phyloP scores from a whole-genome alignment of 2,113 vertebrate species.

The Thermophis baileyi region DNA sequence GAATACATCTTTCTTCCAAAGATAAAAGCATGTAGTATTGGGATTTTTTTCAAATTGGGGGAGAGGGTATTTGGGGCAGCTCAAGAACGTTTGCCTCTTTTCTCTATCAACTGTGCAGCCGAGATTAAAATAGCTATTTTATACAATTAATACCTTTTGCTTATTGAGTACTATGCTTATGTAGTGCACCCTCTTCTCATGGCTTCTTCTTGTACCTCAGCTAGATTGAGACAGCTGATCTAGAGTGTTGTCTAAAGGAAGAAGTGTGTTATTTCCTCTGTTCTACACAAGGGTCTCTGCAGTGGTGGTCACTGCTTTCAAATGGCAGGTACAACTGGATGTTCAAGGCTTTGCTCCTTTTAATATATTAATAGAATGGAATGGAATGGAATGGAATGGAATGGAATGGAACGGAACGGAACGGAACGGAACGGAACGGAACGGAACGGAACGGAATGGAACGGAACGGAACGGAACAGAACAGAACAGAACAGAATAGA shows the following conservation, averaged over 20 bases:
- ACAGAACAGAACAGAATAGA: too few species aligned
- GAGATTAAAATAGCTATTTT: background rate
- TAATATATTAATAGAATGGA: background rate
- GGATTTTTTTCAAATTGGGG: background rate
- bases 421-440: fast-evolving
- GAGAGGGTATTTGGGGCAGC: background rate
- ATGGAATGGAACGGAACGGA: too few species aligned
- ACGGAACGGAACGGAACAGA: too few species aligned
- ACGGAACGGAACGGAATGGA: fast-evolving
- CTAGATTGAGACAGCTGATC: background rate
- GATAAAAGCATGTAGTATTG: background rate
- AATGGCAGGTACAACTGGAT: background rate
- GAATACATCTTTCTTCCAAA: background rate
- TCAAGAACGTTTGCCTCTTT: background rate
- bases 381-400: too few species aligned
- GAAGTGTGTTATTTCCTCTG: background rate
- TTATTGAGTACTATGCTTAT: background rate
- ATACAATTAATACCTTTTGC: background rate
- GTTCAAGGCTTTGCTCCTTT: background rate
- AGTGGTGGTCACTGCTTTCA: background rate
- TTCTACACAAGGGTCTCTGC: background rate
- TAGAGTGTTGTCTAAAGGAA: background rate
- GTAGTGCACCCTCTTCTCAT: background rate
- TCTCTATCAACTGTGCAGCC: background rate
- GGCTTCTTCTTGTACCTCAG: background rate